These are phyloP conservation scores for Alcedo quadribrachys DNA, from an alignment of 2,797 vertebrate species.

Conservation along the genomic window DNA sequence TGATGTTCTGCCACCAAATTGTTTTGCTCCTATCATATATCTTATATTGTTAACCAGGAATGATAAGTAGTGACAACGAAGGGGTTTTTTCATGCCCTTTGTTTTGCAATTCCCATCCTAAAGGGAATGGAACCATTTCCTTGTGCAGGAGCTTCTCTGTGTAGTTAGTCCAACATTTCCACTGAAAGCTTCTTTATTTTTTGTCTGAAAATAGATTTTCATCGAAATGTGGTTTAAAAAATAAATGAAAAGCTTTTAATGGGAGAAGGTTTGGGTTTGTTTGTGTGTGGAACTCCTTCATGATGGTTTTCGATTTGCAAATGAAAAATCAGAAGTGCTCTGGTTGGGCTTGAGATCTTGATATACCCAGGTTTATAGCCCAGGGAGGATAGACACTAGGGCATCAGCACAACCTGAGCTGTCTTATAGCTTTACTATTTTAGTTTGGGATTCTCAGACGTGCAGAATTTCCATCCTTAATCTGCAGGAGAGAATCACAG, in stretches of 20 bases:
- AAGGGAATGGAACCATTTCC: neutral
- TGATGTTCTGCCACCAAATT: slow-evolving; percentile 82
- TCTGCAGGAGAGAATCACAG: neutral
- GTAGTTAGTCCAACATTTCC: neutral
- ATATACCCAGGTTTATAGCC: neutral
- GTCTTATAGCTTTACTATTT: neutral
- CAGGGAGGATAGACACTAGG: rapidly evolving
- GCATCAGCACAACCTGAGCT: neutral
- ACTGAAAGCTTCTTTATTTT: neutral
- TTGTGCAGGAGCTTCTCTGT: neutral
- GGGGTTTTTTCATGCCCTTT: slow-evolving; percentile 38
- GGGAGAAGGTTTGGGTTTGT: neutral
- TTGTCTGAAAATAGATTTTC: neutral
- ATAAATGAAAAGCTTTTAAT: neutral
- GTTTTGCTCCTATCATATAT: slow-evolving; percentile 79
- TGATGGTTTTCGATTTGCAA: neutral
- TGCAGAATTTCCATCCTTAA: neutral
- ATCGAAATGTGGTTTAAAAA: neutral
- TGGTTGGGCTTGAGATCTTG: neutral
- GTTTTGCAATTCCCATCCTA: slow-evolving; percentile 30
- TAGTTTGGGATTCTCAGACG: neutral
- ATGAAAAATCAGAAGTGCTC: neutral
- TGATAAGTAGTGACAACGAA: slow-evolving; percentile 76
- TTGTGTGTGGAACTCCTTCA: neutral
- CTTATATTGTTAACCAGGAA: slow-evolving; percentile 77